Evolutionary conservation across 2,113 vertebrate genomes (phyloP).

Genomic region (Pontoporia blainvillei): DNA sequence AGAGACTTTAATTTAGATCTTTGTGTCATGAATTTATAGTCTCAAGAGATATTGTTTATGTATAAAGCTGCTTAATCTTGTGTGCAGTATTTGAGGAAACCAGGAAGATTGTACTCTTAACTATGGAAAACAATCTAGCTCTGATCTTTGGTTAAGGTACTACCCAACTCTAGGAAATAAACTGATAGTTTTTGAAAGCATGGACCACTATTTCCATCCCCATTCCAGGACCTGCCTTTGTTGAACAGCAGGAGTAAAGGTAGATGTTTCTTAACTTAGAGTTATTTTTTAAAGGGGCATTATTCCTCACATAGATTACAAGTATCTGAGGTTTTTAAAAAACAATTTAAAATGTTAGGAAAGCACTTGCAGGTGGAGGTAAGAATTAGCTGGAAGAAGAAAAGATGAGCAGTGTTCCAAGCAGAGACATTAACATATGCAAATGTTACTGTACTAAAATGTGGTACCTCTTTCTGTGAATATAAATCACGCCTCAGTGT

Average conservation of each 20-base stretch:
- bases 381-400: neutral
- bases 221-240: neutral
- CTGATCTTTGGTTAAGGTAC: neutral
- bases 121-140: neutral
- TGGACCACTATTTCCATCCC: neutral
- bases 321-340: neutral
- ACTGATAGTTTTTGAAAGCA: neutral
- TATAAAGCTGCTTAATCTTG: neutral
- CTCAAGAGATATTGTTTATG: neutral
- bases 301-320: neutral
- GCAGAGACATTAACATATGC: neutral
- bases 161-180: neutral
- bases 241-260: neutral
- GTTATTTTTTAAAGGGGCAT: neutral
- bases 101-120: neutral
- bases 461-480: neutral
- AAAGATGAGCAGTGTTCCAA: neutral
- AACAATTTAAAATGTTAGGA: neutral
- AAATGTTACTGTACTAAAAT: neutral
- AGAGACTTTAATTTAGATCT: neutral
- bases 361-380: neutral
- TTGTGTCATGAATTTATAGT: neutral
- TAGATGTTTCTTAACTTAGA: neutral
- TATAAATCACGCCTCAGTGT: neutral
- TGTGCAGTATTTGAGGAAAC: neutral